A percentile compares a stretch with the other conserved stretches of the same genome.
phyloP scores from a whole-genome alignment of 2,888 invertebrate genomes.

The Eudemis profundana region DNA sequence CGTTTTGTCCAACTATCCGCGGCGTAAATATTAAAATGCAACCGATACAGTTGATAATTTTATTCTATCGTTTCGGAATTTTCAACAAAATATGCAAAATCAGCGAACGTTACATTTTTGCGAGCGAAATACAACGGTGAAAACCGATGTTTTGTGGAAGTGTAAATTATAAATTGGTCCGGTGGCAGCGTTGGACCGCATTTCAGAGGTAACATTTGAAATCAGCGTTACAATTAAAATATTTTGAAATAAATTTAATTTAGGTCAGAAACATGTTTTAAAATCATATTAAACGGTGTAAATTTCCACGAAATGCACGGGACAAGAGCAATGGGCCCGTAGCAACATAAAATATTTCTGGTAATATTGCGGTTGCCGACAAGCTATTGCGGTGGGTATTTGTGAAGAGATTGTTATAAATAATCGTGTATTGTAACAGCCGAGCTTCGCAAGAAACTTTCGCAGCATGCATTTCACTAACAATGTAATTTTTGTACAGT shows the following conservation, averaged over 20 bases:
- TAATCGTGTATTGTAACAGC: slow-evolving; percentile 57
- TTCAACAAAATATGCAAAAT: slow-evolving; percentile 43
- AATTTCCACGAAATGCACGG: slow-evolving; percentile 55
- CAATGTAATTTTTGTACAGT: slow-evolving; percentile 29
- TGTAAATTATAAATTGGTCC: slow-evolving; percentile 42
- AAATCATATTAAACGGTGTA: slow-evolving; percentile 39
- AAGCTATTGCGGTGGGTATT: slow-evolving; percentile 66
- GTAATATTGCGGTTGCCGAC: slow-evolving; percentile 73
- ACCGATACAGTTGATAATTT: slow-evolving; percentile 38
- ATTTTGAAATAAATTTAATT: slow-evolving; percentile 42
- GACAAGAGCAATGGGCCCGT: slow-evolving; percentile 64
- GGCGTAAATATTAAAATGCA: slow-evolving; percentile 36
- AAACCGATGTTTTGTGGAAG: slow-evolving; percentile 43
- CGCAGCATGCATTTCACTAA: slow-evolving; percentile 26
- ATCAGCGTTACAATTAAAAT: slow-evolving; percentile 37
- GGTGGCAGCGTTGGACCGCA: slow-evolving; percentile 28
- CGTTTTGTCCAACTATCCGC: slow-evolving; percentile 35
- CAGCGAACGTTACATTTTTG: slow-evolving; percentile 42
- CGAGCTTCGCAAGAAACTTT: slow-evolving; percentile 23
- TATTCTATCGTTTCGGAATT: slow-evolving; percentile 36
- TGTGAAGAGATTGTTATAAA: slow-evolving; percentile 72
- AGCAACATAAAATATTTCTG: slow-evolving; percentile 72
- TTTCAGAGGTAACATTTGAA: slow-evolving; percentile 37
- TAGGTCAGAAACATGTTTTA: slow-evolving; percentile 40
- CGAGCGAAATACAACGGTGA: slow-evolving; percentile 36